A percentile compares a stretch with the other conserved stretches of the same genome.
Conservation (phyloP, 1,140 invertebrate species). For the Drosophila takahashii region DNA sequence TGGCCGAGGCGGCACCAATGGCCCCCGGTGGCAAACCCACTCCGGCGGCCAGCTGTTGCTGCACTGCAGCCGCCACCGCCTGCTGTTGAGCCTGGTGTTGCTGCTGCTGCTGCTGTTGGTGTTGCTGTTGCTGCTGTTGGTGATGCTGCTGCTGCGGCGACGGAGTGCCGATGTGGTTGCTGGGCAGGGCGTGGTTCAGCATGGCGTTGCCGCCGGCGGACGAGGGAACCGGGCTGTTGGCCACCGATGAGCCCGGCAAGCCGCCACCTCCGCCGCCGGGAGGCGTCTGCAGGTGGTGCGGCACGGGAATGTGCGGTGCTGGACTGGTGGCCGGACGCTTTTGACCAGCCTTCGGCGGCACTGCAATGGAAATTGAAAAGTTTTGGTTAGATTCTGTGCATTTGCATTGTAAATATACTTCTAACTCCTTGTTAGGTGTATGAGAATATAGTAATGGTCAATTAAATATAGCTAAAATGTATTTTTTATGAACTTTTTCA, state of each 20-base stretch:
- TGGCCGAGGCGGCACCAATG: conserved; percentile 84
- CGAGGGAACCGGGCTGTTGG: conserved; percentile 50
- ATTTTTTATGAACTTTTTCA: too few species aligned
- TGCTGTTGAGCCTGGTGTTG: conserved; percentile 76
- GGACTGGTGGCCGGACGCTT: conserved; percentile 83
- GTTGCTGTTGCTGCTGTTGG: conserved; percentile 51
- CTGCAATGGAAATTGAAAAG: conserved; percentile 40
- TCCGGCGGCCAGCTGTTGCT: conserved; percentile 78
- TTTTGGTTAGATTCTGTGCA: neutral
- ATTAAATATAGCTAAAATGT: too few species aligned
- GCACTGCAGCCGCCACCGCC: conserved; percentile 78
- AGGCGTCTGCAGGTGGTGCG: conserved; percentile 80
- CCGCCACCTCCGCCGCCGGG: conserved; percentile 50
- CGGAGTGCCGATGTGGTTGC: conserved; percentile 75
- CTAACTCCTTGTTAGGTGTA: too few species aligned
- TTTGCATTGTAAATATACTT: too few species aligned
- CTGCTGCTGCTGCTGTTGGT: conserved; percentile 44
- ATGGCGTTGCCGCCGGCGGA: conserved; percentile 28
- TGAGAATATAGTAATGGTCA: too few species aligned
- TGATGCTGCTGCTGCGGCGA: conserved; percentile 70
- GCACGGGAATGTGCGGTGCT: conserved; percentile 81
- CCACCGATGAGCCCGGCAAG: conserved; percentile 37
- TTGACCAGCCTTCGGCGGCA: conserved; percentile 81
- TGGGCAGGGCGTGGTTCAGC: conserved; percentile 73
- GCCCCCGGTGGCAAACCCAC: conserved; percentile 85